Conservation (phyloP, 2,113 vertebrate species). For the Gymnorhina tibicen region DNA sequence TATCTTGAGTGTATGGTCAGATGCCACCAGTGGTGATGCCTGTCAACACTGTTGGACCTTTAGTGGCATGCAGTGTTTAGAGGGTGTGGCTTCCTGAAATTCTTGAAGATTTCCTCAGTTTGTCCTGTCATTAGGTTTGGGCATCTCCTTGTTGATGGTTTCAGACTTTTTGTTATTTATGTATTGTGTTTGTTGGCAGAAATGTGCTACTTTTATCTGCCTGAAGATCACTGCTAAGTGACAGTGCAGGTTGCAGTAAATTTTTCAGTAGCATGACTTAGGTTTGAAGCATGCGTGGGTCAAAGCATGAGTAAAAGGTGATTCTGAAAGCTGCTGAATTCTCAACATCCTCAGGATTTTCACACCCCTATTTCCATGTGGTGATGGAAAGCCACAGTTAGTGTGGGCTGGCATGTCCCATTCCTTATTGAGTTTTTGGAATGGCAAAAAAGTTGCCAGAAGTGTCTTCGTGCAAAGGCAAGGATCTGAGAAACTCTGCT, state of each 20-base stretch:
- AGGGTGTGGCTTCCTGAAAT: neutral
- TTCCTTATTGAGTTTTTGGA: neutral
- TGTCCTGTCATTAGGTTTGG: neutral
- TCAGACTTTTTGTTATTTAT: neutral
- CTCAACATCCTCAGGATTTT: neutral
- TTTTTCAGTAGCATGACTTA: neutral
- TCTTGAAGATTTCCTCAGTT: neutral
- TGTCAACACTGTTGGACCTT: neutral
- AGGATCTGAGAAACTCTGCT: neutral
- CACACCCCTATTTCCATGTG: neutral
- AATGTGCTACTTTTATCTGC: neutral
- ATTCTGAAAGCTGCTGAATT: neutral
- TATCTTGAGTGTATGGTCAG: neutral
- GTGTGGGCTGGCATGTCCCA: neutral
- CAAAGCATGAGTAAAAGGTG: neutral
- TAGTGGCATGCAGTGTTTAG: neutral
- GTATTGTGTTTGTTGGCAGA: neutral
- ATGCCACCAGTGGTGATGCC: neutral
- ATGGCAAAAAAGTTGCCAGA: neutral
- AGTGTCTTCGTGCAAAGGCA: neutral
- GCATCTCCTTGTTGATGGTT: neutral
- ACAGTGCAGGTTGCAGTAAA: neutral
- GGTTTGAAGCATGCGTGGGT: neutral
- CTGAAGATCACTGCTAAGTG: neutral
- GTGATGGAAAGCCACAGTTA: neutral